Conservation (phyloP, 2,113 vertebrate species). For the pig (Sus scrofa) region DNA sequence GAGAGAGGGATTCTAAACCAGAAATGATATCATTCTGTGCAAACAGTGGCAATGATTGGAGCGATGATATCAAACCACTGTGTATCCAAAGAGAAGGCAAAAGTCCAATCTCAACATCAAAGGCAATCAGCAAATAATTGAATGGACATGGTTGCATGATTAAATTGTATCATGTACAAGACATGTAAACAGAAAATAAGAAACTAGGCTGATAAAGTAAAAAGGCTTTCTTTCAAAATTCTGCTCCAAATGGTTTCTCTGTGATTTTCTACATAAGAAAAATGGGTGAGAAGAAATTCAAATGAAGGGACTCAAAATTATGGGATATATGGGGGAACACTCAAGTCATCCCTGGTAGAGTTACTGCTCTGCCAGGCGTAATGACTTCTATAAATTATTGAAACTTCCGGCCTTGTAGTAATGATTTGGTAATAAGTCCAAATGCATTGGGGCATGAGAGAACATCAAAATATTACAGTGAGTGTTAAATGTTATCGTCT, state of each 20-base stretch:
- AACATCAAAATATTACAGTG: conserved; percentile 72
- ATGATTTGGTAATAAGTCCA: conserved; percentile 83
- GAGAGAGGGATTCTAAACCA: conserved; percentile 31
- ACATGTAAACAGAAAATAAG: conserved; percentile 59
- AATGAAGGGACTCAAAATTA: neutral
- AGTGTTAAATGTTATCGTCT: conserved; percentile 66
- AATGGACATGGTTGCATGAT: conserved; percentile 32
- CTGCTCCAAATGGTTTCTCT: conserved; percentile 38
- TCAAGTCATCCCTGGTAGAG: conserved; percentile 78
- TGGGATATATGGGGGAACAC: neutral
- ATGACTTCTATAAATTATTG: conserved; percentile 83
- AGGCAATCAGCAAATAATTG: conserved; percentile 76
- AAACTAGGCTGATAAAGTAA: conserved; percentile 22
- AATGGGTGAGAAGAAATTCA: conserved; percentile 52
- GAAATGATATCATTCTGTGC: conserved; percentile 64
- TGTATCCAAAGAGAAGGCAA: conserved; percentile 68
- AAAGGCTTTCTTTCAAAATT: conserved; percentile 51
- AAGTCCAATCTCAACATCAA: conserved; percentile 61
- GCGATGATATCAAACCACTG: conserved; percentile 46
- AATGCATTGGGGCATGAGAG: conserved; percentile 73
- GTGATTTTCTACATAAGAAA: conserved; percentile 61
- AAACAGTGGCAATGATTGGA: conserved; percentile 63
- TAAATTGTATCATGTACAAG: conserved; percentile 64
- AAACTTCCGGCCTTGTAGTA: conserved; percentile 77
- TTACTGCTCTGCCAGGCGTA: conserved; percentile 62